Evolutionary conservation across 2,113 vertebrate species (phyloP), one percentile per base, ranked within the genome.

Genomic region (Gallinago paraguaiae): DNA sequence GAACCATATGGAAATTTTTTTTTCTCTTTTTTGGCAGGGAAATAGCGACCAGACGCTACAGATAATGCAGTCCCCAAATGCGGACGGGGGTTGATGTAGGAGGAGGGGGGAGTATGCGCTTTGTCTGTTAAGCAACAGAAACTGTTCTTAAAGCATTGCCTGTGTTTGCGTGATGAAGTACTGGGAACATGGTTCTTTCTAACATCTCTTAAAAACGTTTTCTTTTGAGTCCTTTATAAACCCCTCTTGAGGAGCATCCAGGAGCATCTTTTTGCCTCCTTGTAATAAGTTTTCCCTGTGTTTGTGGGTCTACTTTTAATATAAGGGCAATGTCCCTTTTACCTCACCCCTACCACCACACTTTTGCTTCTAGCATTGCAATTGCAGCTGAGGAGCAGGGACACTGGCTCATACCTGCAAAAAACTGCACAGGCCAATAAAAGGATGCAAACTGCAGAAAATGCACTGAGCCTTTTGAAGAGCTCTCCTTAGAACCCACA

Each of bases 1-100:
- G 75, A 97, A 93, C 79, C 92, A 86, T 93, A 96, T 90, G 94
- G 92, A 86, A 43, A 79, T 43, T 86, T 92, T 92, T 95, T 95
- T 80, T 65, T 41, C 27, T 11, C 1, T 27, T 84, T 92, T 83
- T 92, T 96, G 86, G 87, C 91, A 93, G 53, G 51, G 41, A 92
- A 86, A 60, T 86, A 90, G 68, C 3, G 31, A 63, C 79, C 88
- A 86, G 92, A 84, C 72, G 70, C 76, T 82, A 69, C 63, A 74
- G 64, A 86, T 81, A 96, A 63, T 90, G 39, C 37, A 68, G 88
- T 87, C 67, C 87, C 65, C 63, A 86, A 93, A 88, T 82, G 61
- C 6, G 1, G 27, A 84, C 64, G 53, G 60, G 63, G 61, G 57
- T 48, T 93, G 65, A 37, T 88, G 72, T 39, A 48, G 70, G 61